Base-by-base conservation (phyloP, 2,888 invertebrate genomes). In the Orthonychiurus folsomi region DNA sequence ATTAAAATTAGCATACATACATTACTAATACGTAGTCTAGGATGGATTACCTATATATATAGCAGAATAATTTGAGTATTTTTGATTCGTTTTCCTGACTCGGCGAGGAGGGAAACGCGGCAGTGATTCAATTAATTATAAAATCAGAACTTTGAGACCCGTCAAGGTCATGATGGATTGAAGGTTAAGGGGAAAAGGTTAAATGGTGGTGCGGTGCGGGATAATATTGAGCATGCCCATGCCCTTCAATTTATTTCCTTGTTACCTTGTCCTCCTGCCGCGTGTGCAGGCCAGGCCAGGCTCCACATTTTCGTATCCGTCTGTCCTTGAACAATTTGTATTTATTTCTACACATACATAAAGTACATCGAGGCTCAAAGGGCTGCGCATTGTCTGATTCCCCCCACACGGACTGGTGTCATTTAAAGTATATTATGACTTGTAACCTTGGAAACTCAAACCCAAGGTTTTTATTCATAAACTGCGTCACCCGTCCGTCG, bases 181-280 rank as follows among this genome's bases (percentile, higher is more conserved):
- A 37, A 37, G 37, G 37, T 37, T 37, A 37, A 37, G 37, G 37
- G 37, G 37, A 37, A 37, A 37, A 37, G 37, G 37, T 37, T 37
- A 37, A 37, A 37, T 37, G 15, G 15, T 37, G 37, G 9, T 37
- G 37, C 37, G 5, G 15, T 37, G 37, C 37, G 5, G 37, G 37
- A 5, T 37, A 37, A 37, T 5, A 5, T n/a, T n/a, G n/a, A 5
- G 37, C 37, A 37, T 37, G 5, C 5, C 9, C 15, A 37, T 37
- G 9, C 37, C 15, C 37, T 9, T 9, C 5, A 37, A 5, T 37
- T 37, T 37, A 37, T 37, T 37, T 37, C 37, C 37, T 37, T 37
- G 37, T 37, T 37, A 37, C 37, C 37, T 37, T 37, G 37, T n/a
- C n/a, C n/a, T n/a, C n/a, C n/a, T n/a, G n/a, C n/a, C n/a, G n/a